Percentiles rank a stretch among this genome's conserved stretches.
phyloP scores from a whole-genome alignment of 2,888 invertebrate species.

The Drosophila pegasa region DNA sequence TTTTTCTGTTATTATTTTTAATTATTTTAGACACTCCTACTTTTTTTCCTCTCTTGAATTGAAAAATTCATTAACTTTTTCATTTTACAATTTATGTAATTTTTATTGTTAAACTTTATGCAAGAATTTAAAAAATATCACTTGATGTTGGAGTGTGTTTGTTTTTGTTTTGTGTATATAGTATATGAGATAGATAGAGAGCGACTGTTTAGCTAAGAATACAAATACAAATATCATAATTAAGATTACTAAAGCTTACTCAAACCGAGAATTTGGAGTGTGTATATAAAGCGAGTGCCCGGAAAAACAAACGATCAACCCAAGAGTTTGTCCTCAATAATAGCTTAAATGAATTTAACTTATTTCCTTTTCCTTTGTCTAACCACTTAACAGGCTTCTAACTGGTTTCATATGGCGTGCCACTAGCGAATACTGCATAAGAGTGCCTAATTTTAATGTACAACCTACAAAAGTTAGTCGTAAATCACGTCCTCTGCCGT shows the following conservation, averaged over 20 bases:
- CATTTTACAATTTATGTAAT: conserved; percentile 39
- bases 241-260: conserved; percentile 49
- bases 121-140: conserved; percentile 72
- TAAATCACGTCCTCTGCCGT: conserved; percentile 42
- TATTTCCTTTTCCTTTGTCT: not conserved
- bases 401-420: conserved; percentile 61
- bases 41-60: no score
- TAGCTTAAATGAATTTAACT: conserved; percentile 4
- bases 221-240: conserved; percentile 41
- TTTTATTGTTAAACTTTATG: conserved; percentile 63
- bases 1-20: conserved; percentile 48
- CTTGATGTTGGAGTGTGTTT: conserved; percentile 59
- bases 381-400: conserved; percentile 17
- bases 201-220: conserved; percentile 24
- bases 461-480: conserved; percentile 57
- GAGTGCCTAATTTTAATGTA: conserved; percentile 44
- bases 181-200: conserved; percentile 31
- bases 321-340: conserved; percentile 20
- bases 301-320: conserved; percentile 5
- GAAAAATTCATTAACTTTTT: conserved; percentile 11
- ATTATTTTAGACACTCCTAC: conserved; percentile 24
- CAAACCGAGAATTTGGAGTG: conserved; percentile 36
- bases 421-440: conserved; percentile 54
- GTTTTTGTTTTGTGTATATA: conserved; percentile 25
- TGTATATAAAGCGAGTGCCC: conserved; percentile 22